These are phyloP conservation scores for Oppia nitens DNA, from an alignment of 1,140 invertebrate species.

Conservation along the genomic window DNA sequence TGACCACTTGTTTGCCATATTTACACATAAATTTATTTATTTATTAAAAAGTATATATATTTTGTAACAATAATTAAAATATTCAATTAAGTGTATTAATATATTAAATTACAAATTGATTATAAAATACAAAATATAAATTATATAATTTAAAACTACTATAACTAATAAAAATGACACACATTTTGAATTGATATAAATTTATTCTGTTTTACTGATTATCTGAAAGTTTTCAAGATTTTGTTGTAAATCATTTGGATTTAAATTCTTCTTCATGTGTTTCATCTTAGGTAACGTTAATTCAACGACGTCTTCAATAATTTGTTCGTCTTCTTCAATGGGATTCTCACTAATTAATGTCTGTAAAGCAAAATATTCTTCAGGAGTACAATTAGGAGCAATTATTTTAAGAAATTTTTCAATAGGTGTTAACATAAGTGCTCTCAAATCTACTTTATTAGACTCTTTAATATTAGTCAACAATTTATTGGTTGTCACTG, in stretches of 20 bases:
- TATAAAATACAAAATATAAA: too few species aligned
- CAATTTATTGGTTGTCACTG: not conserved
- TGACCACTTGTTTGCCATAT: too few species aligned
- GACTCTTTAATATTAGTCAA: not conserved
- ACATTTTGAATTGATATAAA: too few species aligned
- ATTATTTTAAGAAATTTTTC: not conserved
- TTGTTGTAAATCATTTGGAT: not conserved
- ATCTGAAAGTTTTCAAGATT: not conserved
- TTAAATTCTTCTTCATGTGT: not conserved
- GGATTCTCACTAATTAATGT: not conserved
- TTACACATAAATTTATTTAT: too few species aligned
- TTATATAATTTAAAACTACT: too few species aligned
- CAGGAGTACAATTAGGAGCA: slow-evolving; percentile 1
- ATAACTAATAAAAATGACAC: too few species aligned
- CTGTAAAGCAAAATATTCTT: slow-evolving; percentile 7
- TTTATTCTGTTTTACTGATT: not conserved
- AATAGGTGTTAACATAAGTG: not conserved
- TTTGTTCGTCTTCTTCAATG: slow-evolving; percentile 2
- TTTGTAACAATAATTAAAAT: too few species aligned
- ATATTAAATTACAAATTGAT: too few species aligned
- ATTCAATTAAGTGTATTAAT: too few species aligned
- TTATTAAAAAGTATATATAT: too few species aligned
- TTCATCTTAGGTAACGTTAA: not conserved
- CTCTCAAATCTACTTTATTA: not conserved
- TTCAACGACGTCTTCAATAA: slow-evolving; percentile 8